Base-by-base conservation (phyloP, 1,140 invertebrate genomes). In the Spodoptera frugiperda region DNA sequence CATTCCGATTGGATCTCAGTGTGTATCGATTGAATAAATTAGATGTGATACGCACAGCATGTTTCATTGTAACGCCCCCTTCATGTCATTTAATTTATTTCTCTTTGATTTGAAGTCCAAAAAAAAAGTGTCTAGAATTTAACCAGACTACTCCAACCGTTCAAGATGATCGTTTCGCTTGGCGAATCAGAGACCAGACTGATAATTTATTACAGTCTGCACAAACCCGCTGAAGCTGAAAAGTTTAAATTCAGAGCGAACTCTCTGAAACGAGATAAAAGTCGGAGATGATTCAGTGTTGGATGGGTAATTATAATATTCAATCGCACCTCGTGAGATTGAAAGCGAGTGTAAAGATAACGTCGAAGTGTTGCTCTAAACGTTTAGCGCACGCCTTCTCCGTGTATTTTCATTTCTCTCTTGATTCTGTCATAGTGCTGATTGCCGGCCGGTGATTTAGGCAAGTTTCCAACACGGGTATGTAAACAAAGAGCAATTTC, bases 401-500 rank as follows among this genome's bases (percentile, higher is more conserved):
- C 68, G 55, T 70, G 19, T 54, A 53, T 73, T 78, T 75, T 73
- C 44, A 55, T 59, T 71, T 54, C 63, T 19, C 73, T 33, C 46
- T 76, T 78, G 53, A 61, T 76, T 81, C 70, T 78, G 76, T 75
- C 46, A 48, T 61, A 46, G 51, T 30, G 51, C 44, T 86, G 81
- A 83, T 84, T 86, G 85, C 51, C 72, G 76, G 73, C 61, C 81
- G 65, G 78, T 79, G 81, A 79, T 86, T 87, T 85, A 84, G 82
- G 81, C 83, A 82, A 83, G 82, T 84, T 80, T 80, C 79, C 78
- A 83, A 78, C 76, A 78, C 72, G 49, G 81, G 81, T 84, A 84
- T 87, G 83, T 85, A 87, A 87, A 89, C 84, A 87, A 76, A 80
- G 75, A 78, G 80, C 86, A 86, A 89, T 90, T 87, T 91, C 84